These are phyloP conservation scores for Vireo altiloquus DNA, from an alignment of 2,113 vertebrate genomes.

Conservation along the genomic window DNA sequence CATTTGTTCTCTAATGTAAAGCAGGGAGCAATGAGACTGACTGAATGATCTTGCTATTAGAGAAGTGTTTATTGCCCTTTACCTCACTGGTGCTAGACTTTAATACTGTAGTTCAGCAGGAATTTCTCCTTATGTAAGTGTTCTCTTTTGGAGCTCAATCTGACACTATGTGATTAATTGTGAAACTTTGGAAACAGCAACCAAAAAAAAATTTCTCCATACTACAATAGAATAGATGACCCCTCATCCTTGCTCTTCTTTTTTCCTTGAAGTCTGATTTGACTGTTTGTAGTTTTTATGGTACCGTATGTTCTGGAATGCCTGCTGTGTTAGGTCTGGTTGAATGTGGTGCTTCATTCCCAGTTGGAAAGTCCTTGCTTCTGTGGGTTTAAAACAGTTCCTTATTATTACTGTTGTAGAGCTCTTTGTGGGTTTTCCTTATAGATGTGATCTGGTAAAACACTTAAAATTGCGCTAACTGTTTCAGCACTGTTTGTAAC, in stretches of 20 bases:
- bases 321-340: neutral
- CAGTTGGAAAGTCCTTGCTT: neutral
- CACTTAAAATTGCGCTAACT: slow-evolving; percentile 44
- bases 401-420: slow-evolving; percentile 11
- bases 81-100: neutral
- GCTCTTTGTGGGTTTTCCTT: slow-evolving; percentile 13
- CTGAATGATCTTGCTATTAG: neutral
- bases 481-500: slow-evolving; percentile 51
- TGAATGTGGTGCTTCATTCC: neutral
- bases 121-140: neutral
- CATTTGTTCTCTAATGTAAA: neutral
- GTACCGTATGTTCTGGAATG: neutral
- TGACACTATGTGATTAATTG: neutral
- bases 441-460: slow-evolving; percentile 50
- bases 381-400: slow-evolving; percentile 42
- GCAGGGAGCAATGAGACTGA: neutral
- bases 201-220: neutral
- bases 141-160: neutral
- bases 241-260: neutral
- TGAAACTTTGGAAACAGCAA: neutral
- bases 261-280: neutral
- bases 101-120: neutral
- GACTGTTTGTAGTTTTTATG: neutral
- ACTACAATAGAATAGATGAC: neutral
- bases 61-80: neutral